Evolutionary conservation across 1,140 invertebrate genomes (phyloP).

Genomic region (Drosophila arizonae): DNA sequence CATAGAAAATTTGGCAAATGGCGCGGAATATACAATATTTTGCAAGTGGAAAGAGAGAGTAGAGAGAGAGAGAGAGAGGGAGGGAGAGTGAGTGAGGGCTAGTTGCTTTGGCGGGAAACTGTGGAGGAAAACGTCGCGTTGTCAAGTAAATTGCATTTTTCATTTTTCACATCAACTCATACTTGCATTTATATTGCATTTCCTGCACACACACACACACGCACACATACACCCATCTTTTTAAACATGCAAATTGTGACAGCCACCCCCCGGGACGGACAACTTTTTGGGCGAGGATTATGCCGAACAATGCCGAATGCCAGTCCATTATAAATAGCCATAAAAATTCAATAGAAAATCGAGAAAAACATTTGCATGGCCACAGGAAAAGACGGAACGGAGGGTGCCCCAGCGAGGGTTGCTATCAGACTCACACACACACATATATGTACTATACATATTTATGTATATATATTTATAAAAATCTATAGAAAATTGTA

Average conservation of each 20-base stretch:
- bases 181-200: conserved; percentile 50
- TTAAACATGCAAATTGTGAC: conserved; percentile 79
- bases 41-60: neutral
- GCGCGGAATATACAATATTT: conserved; percentile 16
- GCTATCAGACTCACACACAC: conserved; percentile 15
- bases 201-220: conserved; percentile 27
- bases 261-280: conserved; percentile 38
- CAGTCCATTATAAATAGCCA: conserved; percentile 72
- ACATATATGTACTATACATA: neutral
- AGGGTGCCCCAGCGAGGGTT: conserved; percentile 53
- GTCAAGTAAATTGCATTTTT: conserved; percentile 69
- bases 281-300: conserved; percentile 52
- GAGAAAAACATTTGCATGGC: conserved; percentile 65
- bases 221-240: conserved; percentile 31
- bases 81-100: conserved; percentile 5
- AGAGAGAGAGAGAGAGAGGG: neutral
- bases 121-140: conserved; percentile 25
- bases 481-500: conserved; percentile 34
- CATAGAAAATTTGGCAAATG: conserved; percentile 53
- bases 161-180: conserved; percentile 69
- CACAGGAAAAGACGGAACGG: neutral
- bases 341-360: conserved; percentile 79
- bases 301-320: conserved; percentile 41
- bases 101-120: conserved; percentile 13
- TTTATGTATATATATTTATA: neutral